phyloP scores from a whole-genome alignment of 2,888 invertebrate genomes.

The Agriopis leucophaearia region DNA sequence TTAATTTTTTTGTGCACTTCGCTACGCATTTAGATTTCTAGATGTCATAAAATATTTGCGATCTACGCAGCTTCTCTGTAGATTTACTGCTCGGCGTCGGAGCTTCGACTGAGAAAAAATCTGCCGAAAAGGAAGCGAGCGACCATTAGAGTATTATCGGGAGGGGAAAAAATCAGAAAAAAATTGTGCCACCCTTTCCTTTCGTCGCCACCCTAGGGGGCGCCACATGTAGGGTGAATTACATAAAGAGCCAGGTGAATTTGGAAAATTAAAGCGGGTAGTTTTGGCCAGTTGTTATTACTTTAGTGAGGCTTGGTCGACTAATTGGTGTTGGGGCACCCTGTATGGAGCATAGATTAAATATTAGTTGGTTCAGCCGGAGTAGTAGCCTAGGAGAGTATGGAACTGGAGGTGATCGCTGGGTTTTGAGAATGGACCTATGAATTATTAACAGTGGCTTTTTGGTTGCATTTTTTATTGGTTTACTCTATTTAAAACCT shows the following conservation, averaged over 20 bases:
- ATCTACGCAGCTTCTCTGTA: neutral
- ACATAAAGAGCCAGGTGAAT: conserved; percentile 83
- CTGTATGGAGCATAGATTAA: neutral
- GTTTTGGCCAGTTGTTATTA: conserved; percentile 77
- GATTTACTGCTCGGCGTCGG: neutral
- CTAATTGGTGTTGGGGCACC: conserved; percentile 30
- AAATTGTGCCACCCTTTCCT: conserved; percentile 85
- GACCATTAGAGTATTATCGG: conserved; percentile 86
- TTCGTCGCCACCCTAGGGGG: conserved; percentile 71
- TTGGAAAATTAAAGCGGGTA: conserved; percentile 82
- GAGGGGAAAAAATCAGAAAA: conserved; percentile 83
- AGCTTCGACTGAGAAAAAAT: conserved; percentile 62
- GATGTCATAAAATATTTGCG: neutral
- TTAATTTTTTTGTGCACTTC: neutral
- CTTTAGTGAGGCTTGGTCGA: conserved; percentile 61
- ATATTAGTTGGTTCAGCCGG: neutral
- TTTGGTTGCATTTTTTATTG: too few relatives aligned
- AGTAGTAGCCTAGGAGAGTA: too few relatives aligned
- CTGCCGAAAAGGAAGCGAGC: conserved; percentile 83
- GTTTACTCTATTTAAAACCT: too few relatives aligned
- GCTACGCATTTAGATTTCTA: neutral
- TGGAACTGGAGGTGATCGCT: too few relatives aligned
- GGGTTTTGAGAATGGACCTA: too few relatives aligned
- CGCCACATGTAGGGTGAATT: conserved; percentile 75
- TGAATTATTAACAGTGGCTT: too few relatives aligned